phyloP scores from a whole-genome alignment of 2,888 invertebrate species.

The Mesodorylaimus sp. region DNA sequence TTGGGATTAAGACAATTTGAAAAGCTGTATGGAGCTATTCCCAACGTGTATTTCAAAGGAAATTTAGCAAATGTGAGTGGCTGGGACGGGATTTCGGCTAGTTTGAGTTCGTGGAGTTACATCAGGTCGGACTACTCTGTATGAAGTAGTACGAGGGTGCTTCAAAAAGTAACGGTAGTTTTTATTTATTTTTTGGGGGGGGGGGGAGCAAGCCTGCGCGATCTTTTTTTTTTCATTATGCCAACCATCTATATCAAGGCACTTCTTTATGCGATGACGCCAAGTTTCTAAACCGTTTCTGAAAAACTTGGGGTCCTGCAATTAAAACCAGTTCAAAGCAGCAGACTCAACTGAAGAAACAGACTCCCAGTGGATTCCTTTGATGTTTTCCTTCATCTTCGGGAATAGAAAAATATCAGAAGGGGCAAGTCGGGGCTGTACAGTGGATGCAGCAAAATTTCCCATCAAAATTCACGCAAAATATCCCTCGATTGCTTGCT shows the following conservation, averaged over 20 bases:
- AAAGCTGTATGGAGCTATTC: background rate
- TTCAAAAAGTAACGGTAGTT: too few species aligned
- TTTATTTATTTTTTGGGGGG: too few species aligned
- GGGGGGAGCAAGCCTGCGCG: too few species aligned
- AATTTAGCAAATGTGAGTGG: conserved; percentile 1
- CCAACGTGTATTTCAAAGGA: conserved; percentile 5
- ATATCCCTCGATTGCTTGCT: background rate
- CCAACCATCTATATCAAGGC: background rate
- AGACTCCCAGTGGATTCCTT: background rate
- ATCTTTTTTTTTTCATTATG: background rate
- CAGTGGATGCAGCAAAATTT: background rate
- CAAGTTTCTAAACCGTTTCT: background rate
- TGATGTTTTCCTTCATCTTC: background rate
- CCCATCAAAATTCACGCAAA: background rate
- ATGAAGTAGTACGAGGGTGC: too few species aligned
- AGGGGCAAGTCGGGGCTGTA: background rate
- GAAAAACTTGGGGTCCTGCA: background rate
- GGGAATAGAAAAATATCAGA: background rate
- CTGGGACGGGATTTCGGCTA: too few species aligned
- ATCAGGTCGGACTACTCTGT: too few species aligned
- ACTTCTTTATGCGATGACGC: background rate
- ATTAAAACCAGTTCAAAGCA: background rate
- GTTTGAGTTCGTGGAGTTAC: too few species aligned
- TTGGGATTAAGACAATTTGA: conserved; percentile 5
- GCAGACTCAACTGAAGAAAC: background rate